phyloP scores from a whole-genome alignment of 2,797 vertebrate species.

The Cheirogaleus major region DNA sequence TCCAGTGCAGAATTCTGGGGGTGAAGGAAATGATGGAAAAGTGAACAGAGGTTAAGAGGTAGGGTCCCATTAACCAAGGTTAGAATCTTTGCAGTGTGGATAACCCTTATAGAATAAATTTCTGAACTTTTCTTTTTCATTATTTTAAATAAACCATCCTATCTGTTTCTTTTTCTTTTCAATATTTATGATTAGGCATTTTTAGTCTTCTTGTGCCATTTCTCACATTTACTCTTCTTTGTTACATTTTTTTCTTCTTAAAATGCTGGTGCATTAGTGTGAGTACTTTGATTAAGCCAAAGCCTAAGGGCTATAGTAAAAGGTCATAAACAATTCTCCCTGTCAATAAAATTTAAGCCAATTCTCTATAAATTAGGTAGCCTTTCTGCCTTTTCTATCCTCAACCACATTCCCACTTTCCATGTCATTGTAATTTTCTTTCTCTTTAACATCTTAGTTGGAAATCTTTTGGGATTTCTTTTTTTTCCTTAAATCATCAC shows the following conservation, averaged over 20 bases:
- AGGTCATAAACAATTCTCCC: background rate
- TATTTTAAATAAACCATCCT: background rate
- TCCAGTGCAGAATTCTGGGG: background rate
- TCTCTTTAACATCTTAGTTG: background rate
- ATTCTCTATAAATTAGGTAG: background rate
- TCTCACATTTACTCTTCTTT: background rate
- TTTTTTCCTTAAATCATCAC: background rate
- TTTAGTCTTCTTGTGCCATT: background rate
- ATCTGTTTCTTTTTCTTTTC: background rate
- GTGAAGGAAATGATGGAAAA: background rate
- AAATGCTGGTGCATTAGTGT: background rate
- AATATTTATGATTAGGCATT: background rate
- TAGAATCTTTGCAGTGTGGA: background rate
- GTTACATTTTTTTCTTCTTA: background rate
- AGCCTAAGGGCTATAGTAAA: background rate
- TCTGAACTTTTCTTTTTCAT: background rate
- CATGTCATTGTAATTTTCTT: background rate
- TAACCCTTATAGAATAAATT: background rate
- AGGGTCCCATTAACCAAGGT: too few relatives aligned
- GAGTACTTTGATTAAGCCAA: background rate
- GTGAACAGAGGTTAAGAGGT: rapidly evolving
- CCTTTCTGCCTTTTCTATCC: background rate
- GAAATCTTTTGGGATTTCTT: background rate
- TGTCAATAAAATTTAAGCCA: background rate
- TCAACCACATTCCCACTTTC: background rate